phyloP scores from a whole-genome alignment of 2,797 vertebrate genomes.

The Scomberomorus guttatus region DNA sequence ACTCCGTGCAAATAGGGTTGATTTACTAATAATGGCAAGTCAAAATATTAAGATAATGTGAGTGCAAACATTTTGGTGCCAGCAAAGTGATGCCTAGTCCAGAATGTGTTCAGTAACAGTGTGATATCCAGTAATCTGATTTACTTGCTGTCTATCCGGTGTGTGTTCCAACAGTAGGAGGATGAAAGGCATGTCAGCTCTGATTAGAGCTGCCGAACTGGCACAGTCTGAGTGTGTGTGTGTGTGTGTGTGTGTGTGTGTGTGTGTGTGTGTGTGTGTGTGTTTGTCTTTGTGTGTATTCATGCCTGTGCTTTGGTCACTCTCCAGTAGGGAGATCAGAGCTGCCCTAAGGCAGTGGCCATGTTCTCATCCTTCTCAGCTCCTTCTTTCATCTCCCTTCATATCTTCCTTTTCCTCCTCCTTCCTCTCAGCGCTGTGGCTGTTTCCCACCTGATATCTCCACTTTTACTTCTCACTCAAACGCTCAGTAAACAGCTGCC shows the following conservation, averaged over 20 bases:
- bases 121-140: conserved; percentile 73
- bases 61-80: conserved; percentile 27
- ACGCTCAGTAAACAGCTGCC: conserved; percentile 49
- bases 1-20: conserved; percentile 36
- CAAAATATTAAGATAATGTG: conserved; percentile 43
- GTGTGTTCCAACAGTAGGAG: conserved; percentile 72
- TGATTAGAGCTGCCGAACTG: conserved; percentile 71
- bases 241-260: conserved; percentile 43
- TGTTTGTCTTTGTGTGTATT: conserved; percentile 57
- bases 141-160: conserved; percentile 55
- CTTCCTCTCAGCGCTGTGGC: conserved; percentile 47
- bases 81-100: conserved; percentile 37
- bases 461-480: conserved; percentile 39
- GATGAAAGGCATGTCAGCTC: conserved; percentile 77
- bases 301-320: conserved; percentile 70
- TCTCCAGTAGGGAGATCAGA: conserved; percentile 70
- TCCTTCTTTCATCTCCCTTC: conserved; percentile 71
- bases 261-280: conserved; percentile 45
- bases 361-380: conserved; percentile 57
- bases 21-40: conserved; percentile 33
- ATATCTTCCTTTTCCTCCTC: conserved; percentile 47
- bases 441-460: conserved; percentile 58
- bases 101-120: conserved; percentile 55
- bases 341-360: conserved; percentile 70
- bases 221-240: conserved; percentile 49